Evolutionary conservation across 2,113 vertebrate genomes (phyloP).

Genomic region (Ifrita kowaldi): DNA sequence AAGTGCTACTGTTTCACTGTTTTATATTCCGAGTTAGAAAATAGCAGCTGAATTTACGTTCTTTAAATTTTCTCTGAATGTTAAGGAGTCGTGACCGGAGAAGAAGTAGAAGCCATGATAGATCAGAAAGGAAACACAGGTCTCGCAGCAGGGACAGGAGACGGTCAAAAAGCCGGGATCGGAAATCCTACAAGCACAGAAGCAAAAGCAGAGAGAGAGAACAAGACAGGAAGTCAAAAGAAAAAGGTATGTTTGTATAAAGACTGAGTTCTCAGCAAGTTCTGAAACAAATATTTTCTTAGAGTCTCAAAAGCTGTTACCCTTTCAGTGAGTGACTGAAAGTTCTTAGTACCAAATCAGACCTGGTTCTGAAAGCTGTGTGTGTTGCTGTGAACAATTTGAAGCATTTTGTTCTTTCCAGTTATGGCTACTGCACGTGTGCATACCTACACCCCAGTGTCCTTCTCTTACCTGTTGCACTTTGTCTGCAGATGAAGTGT

Average conservation of each 20-base stretch:
- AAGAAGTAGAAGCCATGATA: conserved; percentile 87
- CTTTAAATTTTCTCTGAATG: background rate
- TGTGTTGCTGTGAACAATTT: background rate
- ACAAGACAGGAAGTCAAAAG: conserved; percentile 89
- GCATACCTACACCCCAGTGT: background rate
- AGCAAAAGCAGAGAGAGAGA: conserved; percentile 87
- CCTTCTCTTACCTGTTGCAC: background rate
- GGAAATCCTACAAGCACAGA: conserved; percentile 90
- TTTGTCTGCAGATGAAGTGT: background rate
- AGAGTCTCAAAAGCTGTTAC: background rate
- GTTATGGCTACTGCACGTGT: background rate
- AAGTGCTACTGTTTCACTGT: background rate
- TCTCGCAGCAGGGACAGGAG: conserved; percentile 91
- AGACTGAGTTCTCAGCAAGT: background rate
- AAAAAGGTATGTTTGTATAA: conserved; percentile 85
- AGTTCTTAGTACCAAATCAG: background rate
- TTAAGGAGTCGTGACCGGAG: conserved; percentile 85
- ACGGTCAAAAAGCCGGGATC: conserved; percentile 90
- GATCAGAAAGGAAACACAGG: conserved; percentile 85
- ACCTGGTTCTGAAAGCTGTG: background rate
- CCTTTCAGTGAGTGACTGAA: background rate
- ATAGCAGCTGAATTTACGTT: background rate
- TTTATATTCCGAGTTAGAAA: background rate
- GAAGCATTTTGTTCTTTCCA: background rate
- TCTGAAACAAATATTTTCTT: background rate